Evolutionary conservation across 2,113 vertebrate genomes (phyloP).

Genomic region (Coregonus clupeaformis): DNA sequence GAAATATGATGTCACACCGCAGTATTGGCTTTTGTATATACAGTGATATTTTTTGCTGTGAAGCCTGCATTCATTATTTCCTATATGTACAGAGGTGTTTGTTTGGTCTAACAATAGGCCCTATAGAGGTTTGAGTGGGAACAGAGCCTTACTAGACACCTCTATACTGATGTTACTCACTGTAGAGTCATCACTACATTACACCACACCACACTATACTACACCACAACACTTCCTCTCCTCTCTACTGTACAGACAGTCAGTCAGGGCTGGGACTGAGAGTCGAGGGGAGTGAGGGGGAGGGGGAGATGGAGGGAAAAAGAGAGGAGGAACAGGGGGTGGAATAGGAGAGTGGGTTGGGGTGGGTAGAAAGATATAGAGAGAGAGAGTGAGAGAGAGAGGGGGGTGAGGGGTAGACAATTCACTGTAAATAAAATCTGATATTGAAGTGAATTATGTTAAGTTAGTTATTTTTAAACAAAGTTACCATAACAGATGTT

Average conservation of each 20-base stretch:
- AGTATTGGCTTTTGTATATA: too few relatives aligned
- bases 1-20: too few relatives aligned
- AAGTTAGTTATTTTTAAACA: too few relatives aligned
- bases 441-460: too few relatives aligned
- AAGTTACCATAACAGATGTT: neutral
- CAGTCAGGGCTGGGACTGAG: neutral
- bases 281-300: neutral
- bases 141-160: neutral
- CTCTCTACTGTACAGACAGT: neutral
- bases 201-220: neutral
- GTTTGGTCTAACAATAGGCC: slow-evolving; percentile 6
- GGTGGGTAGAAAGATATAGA: neutral
- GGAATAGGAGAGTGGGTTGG: neutral
- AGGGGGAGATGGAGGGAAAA: neutral
- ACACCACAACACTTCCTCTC: neutral
- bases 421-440: too few relatives aligned
- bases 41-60: neutral
- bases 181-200: neutral
- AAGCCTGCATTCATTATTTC: neutral
- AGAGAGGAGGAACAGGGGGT: slow-evolving; percentile 53
- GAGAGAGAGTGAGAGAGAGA: too few relatives aligned
- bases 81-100: slow-evolving; percentile 42
- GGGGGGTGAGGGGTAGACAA: neutral
- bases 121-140: neutral
- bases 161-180: neutral